Evolutionary conservation across 2,113 vertebrate species (phyloP).

Genomic region (Saguinus midas): DNA sequence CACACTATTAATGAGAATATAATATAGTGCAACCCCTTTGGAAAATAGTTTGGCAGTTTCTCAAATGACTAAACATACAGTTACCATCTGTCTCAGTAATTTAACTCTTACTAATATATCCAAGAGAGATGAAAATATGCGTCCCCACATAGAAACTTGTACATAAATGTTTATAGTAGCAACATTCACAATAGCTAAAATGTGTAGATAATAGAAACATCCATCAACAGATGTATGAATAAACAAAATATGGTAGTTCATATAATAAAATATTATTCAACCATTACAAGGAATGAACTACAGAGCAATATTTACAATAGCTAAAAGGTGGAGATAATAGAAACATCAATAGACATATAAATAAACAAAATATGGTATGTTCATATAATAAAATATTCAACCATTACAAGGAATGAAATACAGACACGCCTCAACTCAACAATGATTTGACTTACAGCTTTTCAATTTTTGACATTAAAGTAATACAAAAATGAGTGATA

Average conservation of each 20-base stretch:
- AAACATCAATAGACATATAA: neutral
- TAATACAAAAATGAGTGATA: neutral
- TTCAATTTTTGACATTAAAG: neutral
- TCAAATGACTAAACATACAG: neutral
- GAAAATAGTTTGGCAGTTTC: neutral
- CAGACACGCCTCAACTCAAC: neutral
- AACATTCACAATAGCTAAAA: neutral
- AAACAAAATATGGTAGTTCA: neutral
- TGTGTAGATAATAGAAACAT: neutral
- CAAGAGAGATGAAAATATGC: neutral
- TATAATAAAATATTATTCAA: neutral
- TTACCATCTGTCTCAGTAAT: neutral
- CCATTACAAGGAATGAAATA: neutral
- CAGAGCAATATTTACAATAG: neutral
- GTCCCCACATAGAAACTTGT: neutral
- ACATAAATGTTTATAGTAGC: neutral
- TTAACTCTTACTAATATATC: neutral
- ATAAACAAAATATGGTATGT: neutral
- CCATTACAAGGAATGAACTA: neutral
- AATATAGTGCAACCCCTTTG: neutral
- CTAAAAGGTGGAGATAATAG: neutral
- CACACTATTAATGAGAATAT: neutral
- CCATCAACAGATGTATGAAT: neutral
- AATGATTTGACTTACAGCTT: neutral
- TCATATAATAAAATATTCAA: neutral